These are phyloP conservation scores for Erebia epiphron DNA, from an alignment of 2,888 invertebrate species.

Conservation along the genomic window DNA sequence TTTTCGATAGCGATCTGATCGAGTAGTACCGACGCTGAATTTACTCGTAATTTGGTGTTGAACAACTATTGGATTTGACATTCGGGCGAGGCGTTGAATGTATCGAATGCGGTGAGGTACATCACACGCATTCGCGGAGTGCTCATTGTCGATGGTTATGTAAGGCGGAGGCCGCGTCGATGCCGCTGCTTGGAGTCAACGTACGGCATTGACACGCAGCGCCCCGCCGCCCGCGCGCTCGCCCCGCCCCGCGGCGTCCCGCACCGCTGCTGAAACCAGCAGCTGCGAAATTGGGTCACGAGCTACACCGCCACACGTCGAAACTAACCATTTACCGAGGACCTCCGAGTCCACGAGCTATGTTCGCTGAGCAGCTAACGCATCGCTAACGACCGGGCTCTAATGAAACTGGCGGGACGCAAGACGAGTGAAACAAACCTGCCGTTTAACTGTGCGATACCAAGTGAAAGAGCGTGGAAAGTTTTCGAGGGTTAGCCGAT, in stretches of 20 bases:
- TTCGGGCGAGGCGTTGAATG: slow-evolving; percentile 34
- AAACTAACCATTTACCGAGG: slow-evolving; percentile 58
- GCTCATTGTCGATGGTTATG: slow-evolving; percentile 81
- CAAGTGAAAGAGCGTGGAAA: slow-evolving; percentile 54
- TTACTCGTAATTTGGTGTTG: slow-evolving; percentile 23
- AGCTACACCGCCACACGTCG: slow-evolving; percentile 70
- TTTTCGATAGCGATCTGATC: slow-evolving; percentile 29
- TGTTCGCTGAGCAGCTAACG: slow-evolving; percentile 3
- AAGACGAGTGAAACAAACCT: slow-evolving; percentile 66
- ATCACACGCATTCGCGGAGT: slow-evolving; percentile 71
- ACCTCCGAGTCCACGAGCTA: slow-evolving; percentile 43
- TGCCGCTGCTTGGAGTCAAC: slow-evolving; percentile 79
- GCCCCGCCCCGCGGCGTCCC: slow-evolving; percentile 57
- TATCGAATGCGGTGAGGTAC: slow-evolving; percentile 50
- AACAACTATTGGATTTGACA: slow-evolving; percentile 33
- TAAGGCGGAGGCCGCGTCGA: slow-evolving; percentile 80
- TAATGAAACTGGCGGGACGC: slow-evolving; percentile 41
- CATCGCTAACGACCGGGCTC: slow-evolving; percentile 36
- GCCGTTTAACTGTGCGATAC: slow-evolving; percentile 53
- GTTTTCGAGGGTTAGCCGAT: neutral
- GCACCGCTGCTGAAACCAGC: slow-evolving; percentile 79
- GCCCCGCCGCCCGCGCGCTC: slow-evolving; percentile 57
- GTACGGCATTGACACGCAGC: slow-evolving; percentile 82
- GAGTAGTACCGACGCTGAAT: slow-evolving; percentile 12
- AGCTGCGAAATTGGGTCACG: slow-evolving; percentile 82